A percentile compares a stretch with the other conserved stretches of the same genome.
Conservation (phyloP, 1,140 invertebrate genomes). For the Papilio aristodemus region DNA sequence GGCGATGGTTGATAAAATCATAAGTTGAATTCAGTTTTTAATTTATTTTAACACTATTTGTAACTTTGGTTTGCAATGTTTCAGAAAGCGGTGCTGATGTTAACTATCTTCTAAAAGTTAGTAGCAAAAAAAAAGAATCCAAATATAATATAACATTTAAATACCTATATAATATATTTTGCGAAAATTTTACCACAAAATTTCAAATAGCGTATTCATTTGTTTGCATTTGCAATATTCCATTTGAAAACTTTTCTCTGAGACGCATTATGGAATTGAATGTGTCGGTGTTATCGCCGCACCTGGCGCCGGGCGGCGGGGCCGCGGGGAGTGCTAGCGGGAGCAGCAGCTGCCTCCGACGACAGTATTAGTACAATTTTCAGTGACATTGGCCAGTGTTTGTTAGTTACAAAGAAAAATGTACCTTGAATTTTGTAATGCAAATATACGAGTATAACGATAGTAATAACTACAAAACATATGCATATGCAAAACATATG, state of each 20-base stretch:
- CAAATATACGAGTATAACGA: neutral
- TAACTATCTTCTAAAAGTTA: too few relatives aligned
- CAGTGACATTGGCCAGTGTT: neutral
- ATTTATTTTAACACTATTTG: too few relatives aligned
- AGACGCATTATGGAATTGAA: constrained; percentile 11
- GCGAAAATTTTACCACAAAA: neutral
- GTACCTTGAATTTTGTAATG: neutral
- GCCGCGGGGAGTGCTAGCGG: neutral
- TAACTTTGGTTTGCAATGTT: too few relatives aligned
- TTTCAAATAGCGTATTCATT: neutral
- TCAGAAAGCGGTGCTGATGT: too few relatives aligned
- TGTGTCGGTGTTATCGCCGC: neutral
- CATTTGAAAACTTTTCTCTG: neutral
- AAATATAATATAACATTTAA: too few relatives aligned
- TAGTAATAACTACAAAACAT: too few relatives aligned
- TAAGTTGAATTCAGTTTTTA: too few relatives aligned
- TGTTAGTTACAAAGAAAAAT: neutral
- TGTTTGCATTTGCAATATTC: constrained; percentile 14
- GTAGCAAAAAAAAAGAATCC: too few relatives aligned
- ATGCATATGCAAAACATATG: too few relatives aligned
- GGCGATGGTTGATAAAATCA: too few relatives aligned
- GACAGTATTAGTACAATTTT: neutral
- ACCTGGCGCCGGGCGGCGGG: neutral
- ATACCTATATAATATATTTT: too few relatives aligned
- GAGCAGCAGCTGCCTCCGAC: neutral